These are phyloP conservation scores for Drosophila rhopaloa DNA, from an alignment of 1,140 invertebrate genomes.

Conservation along the genomic window DNA sequence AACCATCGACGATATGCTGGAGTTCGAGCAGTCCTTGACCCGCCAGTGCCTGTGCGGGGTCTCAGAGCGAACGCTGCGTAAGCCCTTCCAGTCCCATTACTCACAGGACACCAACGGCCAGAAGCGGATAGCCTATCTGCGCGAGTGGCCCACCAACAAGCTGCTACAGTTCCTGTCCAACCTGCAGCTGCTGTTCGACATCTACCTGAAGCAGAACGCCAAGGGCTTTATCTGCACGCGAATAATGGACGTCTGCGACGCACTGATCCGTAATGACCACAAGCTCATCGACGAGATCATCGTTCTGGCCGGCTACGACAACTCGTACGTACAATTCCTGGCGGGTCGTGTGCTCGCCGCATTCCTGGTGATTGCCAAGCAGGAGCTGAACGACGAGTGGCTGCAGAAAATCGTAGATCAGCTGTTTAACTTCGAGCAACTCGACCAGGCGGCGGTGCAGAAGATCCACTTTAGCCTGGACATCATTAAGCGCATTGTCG, in stretches of 20 bases:
- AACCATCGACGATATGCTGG: conserved; percentile 74
- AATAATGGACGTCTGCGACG: conserved; percentile 91
- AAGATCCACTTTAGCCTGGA: conserved; percentile 93
- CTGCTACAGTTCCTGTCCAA: conserved; percentile 92
- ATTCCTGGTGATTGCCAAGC: conserved; percentile 93
- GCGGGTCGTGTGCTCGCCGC: conserved; percentile 91
- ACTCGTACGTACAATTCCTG: conserved; percentile 92
- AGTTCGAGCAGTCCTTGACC: conserved; percentile 88
- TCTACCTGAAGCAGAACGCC: conserved; percentile 92
- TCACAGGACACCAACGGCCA: conserved; percentile 85
- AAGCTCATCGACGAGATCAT: conserved; percentile 93
- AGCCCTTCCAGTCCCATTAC: conserved; percentile 89
- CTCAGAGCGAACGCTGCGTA: conserved; percentile 88
- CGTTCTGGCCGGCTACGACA: conserved; percentile 90
- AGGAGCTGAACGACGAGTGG: conserved; percentile 91
- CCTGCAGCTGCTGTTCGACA: conserved; percentile 92
- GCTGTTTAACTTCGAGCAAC: conserved; percentile 86
- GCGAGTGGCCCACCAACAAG: conserved; percentile 90
- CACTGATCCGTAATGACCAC: conserved; percentile 91
- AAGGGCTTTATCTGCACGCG: conserved; percentile 92
- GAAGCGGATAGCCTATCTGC: conserved; percentile 86
- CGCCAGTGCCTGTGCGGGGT: conserved; percentile 92
- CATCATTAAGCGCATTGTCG: conserved; percentile 92
- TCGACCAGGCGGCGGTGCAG: conserved; percentile 86
- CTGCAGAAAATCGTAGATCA: conserved; percentile 90